A percentile compares a stretch with the other conserved stretches of the same genome.
phyloP scores from a whole-genome alignment of 2,888 invertebrate species.

The Rhopalosiphum nymphaeae region DNA sequence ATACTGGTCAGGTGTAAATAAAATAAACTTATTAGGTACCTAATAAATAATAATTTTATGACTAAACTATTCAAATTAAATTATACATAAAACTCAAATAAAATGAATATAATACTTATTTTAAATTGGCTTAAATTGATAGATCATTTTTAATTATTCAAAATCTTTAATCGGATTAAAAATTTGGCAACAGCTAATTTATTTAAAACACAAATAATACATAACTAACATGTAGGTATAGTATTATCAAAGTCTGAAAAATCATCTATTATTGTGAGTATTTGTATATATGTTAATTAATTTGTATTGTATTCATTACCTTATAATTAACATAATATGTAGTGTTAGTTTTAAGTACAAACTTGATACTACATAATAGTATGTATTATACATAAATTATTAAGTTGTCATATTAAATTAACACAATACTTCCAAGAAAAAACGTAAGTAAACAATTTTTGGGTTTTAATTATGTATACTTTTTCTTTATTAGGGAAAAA shows the following conservation, averaged over 20 bases:
- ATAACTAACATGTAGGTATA: slow-evolving; percentile 20
- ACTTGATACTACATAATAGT: background rate
- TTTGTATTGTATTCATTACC: slow-evolving; percentile 45
- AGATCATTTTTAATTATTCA: background rate
- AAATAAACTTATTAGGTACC: background rate
- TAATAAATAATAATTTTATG: background rate
- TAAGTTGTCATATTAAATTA: slow-evolving; percentile 34
- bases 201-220: background rate
- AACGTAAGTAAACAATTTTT: slow-evolving; percentile 48
- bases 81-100: background rate
- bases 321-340: slow-evolving; percentile 11
- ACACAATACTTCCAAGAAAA: slow-evolving; percentile 31
- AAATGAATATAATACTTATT: background rate
- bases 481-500: background rate
- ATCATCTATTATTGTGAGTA: slow-evolving; percentile 56
- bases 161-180: background rate
- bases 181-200: slow-evolving; percentile 13
- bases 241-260: slow-evolving; percentile 48
- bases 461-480: slow-evolving; percentile 22
- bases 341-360: background rate
- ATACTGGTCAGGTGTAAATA: background rate
- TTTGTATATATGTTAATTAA: slow-evolving; percentile 7
- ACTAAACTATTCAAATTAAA: background rate
- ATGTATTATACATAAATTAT: slow-evolving; percentile 31
- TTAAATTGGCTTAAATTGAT: background rate